Conservation (phyloP, 2,113 vertebrate species). For the Thinocorus orbignyianus region DNA sequence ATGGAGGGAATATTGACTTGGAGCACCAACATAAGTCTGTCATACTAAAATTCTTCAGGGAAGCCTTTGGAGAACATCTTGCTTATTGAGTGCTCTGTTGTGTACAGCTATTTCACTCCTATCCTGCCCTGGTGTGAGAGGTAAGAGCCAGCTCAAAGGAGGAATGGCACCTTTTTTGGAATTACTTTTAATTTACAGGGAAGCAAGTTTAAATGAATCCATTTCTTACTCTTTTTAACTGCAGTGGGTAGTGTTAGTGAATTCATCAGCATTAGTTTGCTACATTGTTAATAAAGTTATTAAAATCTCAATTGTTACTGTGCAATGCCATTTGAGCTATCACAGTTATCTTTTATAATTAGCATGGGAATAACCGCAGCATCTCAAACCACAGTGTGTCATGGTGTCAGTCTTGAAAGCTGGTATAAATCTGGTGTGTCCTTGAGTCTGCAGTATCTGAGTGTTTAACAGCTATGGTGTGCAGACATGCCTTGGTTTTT, state of each 20-base stretch:
- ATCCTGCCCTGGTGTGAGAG: accelerated
- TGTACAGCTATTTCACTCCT: not conserved
- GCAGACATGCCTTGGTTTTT: not conserved
- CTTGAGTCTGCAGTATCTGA: not conserved
- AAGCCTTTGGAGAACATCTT: not conserved
- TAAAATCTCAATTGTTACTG: not conserved
- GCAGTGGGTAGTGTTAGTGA: no score
- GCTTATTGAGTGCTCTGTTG: not conserved
- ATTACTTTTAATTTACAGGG: not conserved
- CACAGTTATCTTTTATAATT: not conserved
- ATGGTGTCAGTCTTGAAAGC: not conserved
- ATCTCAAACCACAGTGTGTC: not conserved
- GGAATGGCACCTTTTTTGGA: not conserved
- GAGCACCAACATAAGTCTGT: not conserved
- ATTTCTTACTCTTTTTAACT: not conserved
- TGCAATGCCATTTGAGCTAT: not conserved
- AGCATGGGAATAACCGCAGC: not conserved
- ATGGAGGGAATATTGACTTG: not conserved
- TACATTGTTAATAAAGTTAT: not conserved
- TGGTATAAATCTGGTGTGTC: not conserved
- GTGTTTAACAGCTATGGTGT: not conserved
- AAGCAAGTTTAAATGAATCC: not conserved
- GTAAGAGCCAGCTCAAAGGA: not conserved
- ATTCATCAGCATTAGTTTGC: not conserved
- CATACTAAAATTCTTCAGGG: not conserved